These are phyloP conservation scores for Yponomeuta plumbellus DNA, from an alignment of 2,888 invertebrate genomes.

Conservation along the genomic window DNA sequence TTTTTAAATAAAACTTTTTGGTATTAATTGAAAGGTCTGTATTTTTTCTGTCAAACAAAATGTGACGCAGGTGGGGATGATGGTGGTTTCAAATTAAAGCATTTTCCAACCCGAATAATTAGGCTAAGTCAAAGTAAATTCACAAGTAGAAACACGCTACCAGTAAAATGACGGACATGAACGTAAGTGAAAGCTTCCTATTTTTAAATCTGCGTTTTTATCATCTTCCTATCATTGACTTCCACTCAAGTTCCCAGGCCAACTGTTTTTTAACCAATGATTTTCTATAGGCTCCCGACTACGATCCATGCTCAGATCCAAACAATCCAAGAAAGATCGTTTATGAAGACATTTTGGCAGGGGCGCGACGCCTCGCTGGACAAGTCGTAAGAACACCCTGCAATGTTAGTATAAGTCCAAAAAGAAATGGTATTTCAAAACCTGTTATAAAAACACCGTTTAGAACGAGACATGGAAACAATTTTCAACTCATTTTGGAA, in stretches of 20 bases:
- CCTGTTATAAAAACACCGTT: no score
- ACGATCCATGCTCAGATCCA: slow-evolving; percentile 59
- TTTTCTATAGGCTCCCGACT: slow-evolving; percentile 30
- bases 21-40: no score
- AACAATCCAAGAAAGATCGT: slow-evolving; percentile 65
- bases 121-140: background rate
- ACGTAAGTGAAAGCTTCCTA: slow-evolving; percentile 25
- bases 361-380: slow-evolving; percentile 79
- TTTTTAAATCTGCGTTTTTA: no score
- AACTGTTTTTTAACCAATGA: background rate
- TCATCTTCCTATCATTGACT: no score
- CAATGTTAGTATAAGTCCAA: slow-evolving; percentile 35
- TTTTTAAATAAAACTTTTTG: no score
- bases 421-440: background rate
- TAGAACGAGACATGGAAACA: no score
- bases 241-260: no score
- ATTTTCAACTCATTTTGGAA: no score
- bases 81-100: background rate
- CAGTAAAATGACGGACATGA: background rate
- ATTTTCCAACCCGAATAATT: background rate
- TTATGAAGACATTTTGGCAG: slow-evolving; percentile 80
- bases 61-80: background rate
- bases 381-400: slow-evolving; percentile 80
- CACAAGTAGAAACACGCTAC: background rate
- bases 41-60: no score